These are phyloP conservation scores for Spongilla lacustris DNA, from an alignment of 37 sponge, comb jelly and placozoan species.

Conservation along the genomic window DNA sequence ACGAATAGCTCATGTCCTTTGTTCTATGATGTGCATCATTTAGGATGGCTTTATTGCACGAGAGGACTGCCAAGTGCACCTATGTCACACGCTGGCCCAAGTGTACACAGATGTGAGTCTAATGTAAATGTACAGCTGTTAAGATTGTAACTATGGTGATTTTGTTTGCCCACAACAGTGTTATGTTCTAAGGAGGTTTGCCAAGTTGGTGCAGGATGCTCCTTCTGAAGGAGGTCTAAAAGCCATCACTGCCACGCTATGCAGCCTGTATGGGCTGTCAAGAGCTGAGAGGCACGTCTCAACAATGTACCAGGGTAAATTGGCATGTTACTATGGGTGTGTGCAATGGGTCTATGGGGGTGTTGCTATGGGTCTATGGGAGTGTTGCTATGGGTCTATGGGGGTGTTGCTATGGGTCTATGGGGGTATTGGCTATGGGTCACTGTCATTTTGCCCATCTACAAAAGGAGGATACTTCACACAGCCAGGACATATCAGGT, in stretches of 20 bases:
- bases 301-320: conserved; percentile 79
- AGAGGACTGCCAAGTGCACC: conserved; percentile 75
- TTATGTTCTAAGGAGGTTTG: conserved; percentile 42
- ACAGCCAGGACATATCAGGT: conserved; percentile 16
- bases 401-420: too few relatives aligned
- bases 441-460: too few relatives aligned
- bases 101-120: conserved; percentile 73
- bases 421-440: too few relatives aligned
- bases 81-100: conserved; percentile 70
- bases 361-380: too few relatives aligned
- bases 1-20: too few relatives aligned
- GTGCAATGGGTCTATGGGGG: too few relatives aligned
- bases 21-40: neutral
- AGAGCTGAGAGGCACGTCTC: conserved; percentile 67
- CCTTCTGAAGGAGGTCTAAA: conserved; percentile 16
- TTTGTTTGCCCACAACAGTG: conserved; percentile 24
- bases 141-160: too few relatives aligned
- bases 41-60: conserved; percentile 70
- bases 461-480: conserved; percentile 69
- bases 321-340: neutral
- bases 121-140: too few relatives aligned
- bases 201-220: neutral
- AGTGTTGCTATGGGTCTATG: too few relatives aligned
- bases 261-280: conserved; percentile 75
- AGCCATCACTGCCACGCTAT: conserved; percentile 36